Evolutionary conservation across 2,797 vertebrate genomes (phyloP).

Genomic region (Hozukius guyotensis): DNA sequence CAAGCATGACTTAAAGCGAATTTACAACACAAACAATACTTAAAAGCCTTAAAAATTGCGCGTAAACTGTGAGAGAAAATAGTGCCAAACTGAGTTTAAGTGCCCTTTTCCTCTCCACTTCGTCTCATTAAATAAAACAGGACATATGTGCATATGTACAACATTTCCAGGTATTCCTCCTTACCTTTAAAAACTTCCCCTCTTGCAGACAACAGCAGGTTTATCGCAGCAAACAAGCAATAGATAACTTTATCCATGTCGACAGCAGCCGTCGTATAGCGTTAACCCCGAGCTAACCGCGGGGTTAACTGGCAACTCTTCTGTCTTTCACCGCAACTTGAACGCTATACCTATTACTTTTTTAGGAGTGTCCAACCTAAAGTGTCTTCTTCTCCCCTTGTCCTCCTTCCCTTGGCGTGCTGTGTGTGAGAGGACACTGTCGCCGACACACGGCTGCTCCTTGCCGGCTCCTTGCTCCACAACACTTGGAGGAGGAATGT

Average conservation of each 20-base stretch:
- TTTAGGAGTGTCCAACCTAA: constrained; percentile 28
- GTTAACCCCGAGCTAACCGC: constrained; percentile 71
- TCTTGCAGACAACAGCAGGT: constrained; percentile 76
- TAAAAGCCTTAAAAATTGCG: not conserved
- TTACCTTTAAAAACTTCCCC: constrained; percentile 88
- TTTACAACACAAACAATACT: not conserved
- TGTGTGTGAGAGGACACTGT: constrained; percentile 37
- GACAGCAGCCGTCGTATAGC: constrained; percentile 54
- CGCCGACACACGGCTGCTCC: constrained; percentile 62
- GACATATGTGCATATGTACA: not conserved
- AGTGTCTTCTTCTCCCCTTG: constrained; percentile 10
- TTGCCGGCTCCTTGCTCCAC: constrained; percentile 68
- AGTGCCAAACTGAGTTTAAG: constrained; percentile 28
- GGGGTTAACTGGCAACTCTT: constrained; percentile 77
- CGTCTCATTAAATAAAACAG: not conserved
- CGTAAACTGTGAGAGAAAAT: not conserved
- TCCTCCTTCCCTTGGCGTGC: constrained; percentile 43
- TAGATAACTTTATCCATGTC: constrained; percentile 88
- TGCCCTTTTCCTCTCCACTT: not conserved
- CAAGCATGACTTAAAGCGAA: no score
- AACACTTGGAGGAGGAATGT: constrained; percentile 79
- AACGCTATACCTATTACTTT: constrained; percentile 52
- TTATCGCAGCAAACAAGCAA: constrained; percentile 78
- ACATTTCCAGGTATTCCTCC: constrained; percentile 34
- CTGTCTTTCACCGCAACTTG: constrained; percentile 57